Evolutionary conservation across 2,113 vertebrate species (phyloP).

Genomic region (Irena cyanogastra): DNA sequence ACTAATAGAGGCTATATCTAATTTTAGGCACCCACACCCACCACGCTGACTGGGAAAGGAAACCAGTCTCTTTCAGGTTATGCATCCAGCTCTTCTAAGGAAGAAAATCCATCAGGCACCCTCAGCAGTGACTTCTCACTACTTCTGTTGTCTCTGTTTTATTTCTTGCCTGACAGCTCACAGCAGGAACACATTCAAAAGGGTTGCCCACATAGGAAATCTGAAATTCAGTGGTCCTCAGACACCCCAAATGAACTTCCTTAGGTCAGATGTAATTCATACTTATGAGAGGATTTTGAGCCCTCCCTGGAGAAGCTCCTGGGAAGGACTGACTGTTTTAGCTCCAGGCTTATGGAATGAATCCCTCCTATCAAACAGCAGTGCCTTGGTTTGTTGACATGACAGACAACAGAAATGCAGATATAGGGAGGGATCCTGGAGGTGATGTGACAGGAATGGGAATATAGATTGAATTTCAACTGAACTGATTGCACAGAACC

Average conservation of each 20-base stretch:
- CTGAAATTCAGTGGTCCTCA: neutral
- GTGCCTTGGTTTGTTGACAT: neutral
- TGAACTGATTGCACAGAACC: neutral
- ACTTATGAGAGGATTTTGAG: neutral
- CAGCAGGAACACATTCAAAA: neutral
- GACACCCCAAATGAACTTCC: neutral
- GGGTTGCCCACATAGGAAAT: neutral
- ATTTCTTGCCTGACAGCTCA: neutral
- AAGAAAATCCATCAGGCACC: neutral
- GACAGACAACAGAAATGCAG: neutral
- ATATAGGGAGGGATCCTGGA: neutral
- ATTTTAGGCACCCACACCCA: constrained; percentile 7
- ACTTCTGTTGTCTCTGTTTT: neutral
- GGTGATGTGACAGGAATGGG: neutral
- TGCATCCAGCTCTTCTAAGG: neutral
- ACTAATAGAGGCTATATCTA: neutral
- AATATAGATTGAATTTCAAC: neutral
- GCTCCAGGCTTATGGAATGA: neutral
- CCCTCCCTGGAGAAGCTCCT: neutral
- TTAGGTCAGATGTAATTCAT: neutral
- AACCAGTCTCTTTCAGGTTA: neutral
- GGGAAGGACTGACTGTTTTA: neutral
- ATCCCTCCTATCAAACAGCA: neutral
- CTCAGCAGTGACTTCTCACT: neutral
- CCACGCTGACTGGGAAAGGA: neutral